Conservation (phyloP, 1,140 invertebrate species). For the Zaprionus ghesquierei region DNA sequence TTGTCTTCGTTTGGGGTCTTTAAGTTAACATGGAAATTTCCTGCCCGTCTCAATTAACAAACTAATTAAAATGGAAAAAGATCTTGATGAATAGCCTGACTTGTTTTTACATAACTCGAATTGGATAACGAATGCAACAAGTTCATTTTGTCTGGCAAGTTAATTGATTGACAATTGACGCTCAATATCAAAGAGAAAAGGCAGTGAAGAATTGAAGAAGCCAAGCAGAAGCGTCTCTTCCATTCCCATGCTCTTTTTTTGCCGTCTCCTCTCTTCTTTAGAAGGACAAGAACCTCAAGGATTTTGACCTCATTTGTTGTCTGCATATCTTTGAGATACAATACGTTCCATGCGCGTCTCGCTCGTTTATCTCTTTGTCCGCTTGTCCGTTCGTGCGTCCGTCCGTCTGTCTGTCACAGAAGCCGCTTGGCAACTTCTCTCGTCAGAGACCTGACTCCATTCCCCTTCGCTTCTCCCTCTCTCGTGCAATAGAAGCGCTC, state of each 20-base stretch:
- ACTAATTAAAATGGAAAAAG: slow-evolving; percentile 15
- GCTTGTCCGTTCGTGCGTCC: slow-evolving; percentile 1
- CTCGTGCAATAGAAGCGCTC: slow-evolving; percentile 10
- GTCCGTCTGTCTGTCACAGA: slow-evolving; percentile 10
- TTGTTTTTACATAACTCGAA: slow-evolving; percentile 40
- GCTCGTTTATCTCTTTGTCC: neutral
- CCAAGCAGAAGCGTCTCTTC: neutral
- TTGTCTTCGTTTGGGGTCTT: neutral
- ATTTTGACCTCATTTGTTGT: slow-evolving; percentile 77
- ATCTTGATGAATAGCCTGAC: slow-evolving; percentile 8
- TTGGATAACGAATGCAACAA: slow-evolving; percentile 28
- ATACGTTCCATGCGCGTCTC: slow-evolving; percentile 16
- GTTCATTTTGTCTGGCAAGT: slow-evolving; percentile 1
- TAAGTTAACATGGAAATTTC: slow-evolving; percentile 36
- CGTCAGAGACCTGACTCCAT: slow-evolving; percentile 56
- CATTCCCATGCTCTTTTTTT: neutral
- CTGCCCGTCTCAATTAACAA: slow-evolving; percentile 32
- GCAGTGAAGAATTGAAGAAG: neutral
- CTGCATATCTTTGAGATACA: slow-evolving; percentile 46
- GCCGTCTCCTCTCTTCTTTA: slow-evolving; percentile 15
- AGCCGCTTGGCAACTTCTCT: slow-evolving; percentile 63
- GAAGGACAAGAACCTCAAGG: slow-evolving; percentile 82
- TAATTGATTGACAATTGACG: slow-evolving; percentile 61
- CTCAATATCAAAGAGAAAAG: slow-evolving; percentile 46
- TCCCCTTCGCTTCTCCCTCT: neutral